Percentiles rank a stretch among this genome's conserved stretches.
Evolutionary conservation across 2,888 invertebrate genomes (phyloP).

Genomic region (Catocala sponsa): DNA sequence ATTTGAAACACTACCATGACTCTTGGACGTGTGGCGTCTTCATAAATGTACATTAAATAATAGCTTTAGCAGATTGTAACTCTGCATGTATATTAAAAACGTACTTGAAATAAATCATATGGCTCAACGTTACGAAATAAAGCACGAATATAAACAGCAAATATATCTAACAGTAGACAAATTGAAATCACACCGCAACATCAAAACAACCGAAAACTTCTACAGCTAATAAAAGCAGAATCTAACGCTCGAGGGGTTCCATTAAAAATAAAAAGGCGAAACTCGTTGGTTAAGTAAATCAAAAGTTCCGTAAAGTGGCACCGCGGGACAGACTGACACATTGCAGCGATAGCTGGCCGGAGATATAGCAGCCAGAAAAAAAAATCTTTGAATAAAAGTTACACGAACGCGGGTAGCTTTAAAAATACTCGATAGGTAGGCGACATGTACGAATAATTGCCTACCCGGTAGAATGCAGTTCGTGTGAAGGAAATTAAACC

Average conservation of each 20-base stretch:
- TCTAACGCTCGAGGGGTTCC: constrained; percentile 41
- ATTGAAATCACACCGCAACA: constrained; percentile 11
- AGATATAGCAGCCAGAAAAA: constrained; percentile 59
- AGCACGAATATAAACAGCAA: neutral
- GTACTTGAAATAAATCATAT: constrained; percentile 11
- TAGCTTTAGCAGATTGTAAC: constrained; percentile 27
- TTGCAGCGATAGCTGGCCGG: constrained; percentile 64
- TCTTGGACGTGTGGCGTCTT: constrained; percentile 41
- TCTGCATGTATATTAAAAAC: constrained; percentile 15
- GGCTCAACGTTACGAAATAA: neutral
- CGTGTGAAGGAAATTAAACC: constrained; percentile 33
- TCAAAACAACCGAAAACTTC: constrained; percentile 9
- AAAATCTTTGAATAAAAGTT: constrained; percentile 54
- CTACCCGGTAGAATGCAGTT: constrained; percentile 37
- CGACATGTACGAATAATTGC: constrained; percentile 71
- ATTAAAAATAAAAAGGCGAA: constrained; percentile 51
- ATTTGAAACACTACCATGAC: constrained; percentile 59
- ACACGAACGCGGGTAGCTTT: constrained; percentile 65
- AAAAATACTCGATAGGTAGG: constrained; percentile 68
- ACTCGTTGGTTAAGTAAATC: constrained; percentile 63
- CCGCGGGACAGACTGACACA: constrained; percentile 70
- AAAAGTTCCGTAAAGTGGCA: constrained; percentile 73
- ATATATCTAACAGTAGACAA: constrained; percentile 6
- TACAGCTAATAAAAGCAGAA: constrained; percentile 21
- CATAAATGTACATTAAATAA: constrained; percentile 47